Conservation (phyloP, 1,140 invertebrate species). For the Drosophila willistoni region DNA sequence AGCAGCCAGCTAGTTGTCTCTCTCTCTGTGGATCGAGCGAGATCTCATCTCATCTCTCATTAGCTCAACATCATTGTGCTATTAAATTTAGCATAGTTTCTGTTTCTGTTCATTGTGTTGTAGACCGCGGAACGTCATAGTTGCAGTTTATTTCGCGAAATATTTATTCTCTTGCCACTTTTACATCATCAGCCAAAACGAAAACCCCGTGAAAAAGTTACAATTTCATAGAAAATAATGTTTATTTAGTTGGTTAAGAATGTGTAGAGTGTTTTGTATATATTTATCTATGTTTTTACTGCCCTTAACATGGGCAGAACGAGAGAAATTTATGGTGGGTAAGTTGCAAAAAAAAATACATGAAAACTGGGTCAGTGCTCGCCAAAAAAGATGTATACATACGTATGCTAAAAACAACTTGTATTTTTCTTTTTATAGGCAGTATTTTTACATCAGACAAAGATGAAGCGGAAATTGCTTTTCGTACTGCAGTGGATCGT, state of each 20-base stretch:
- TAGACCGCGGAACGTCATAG: conserved; percentile 48
- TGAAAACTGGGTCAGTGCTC: conserved; percentile 54
- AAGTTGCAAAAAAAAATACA: conserved; percentile 37
- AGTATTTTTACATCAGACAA: conserved; percentile 83
- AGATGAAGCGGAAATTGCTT: conserved; percentile 83
- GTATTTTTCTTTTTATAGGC: conserved; percentile 58
- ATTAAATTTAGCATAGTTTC: conserved; percentile 71
- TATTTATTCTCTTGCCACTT: conserved; percentile 21
- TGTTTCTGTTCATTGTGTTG: conserved; percentile 54
- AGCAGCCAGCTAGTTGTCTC: conserved; percentile 5
- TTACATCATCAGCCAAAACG: conserved; percentile 65
- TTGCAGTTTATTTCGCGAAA: conserved; percentile 33
- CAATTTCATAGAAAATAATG: conserved; percentile 25
- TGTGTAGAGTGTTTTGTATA: conserved; percentile 35
- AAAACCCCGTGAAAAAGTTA: conserved; percentile 6
- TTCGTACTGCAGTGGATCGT: conserved; percentile 83
- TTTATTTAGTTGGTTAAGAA: conserved; percentile 25
- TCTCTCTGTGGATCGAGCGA: conserved; percentile 25
- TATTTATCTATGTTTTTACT: conserved; percentile 29
- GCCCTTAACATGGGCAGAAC: conserved; percentile 30
- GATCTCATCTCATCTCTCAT: background rate
- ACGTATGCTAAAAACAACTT: conserved; percentile 15
- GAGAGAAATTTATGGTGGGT: conserved; percentile 70
- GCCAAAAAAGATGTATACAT: conserved; percentile 20
- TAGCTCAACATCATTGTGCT: conserved; percentile 11